phyloP scores from a whole-genome alignment of 1,140 invertebrate species.

The Drosophila serrata region DNA sequence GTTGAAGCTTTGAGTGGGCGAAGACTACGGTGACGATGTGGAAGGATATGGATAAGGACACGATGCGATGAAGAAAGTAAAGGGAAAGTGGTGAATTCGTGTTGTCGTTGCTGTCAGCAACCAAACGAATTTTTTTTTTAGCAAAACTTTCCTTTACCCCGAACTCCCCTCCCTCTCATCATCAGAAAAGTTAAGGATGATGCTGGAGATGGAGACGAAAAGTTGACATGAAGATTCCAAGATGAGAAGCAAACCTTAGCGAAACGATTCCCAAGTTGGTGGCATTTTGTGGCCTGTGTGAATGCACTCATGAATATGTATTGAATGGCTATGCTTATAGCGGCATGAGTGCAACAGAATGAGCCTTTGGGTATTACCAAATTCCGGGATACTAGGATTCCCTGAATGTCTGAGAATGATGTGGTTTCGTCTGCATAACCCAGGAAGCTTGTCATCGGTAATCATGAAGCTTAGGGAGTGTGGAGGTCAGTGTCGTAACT shows the following conservation, averaged over 20 bases:
- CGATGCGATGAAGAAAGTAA: slow-evolving; percentile 9
- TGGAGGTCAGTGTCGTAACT: not conserved
- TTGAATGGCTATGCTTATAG: slow-evolving; percentile 25
- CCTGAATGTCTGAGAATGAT: not conserved
- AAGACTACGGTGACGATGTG: slow-evolving; percentile 3
- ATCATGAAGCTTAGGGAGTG: not conserved
- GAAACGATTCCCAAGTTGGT: slow-evolving; percentile 32
- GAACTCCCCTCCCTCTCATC: not conserved
- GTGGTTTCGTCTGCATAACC: not conserved
- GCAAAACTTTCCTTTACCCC: slow-evolving; percentile 51
- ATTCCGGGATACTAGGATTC: not conserved
- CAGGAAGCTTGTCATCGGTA: slow-evolving; percentile 2
- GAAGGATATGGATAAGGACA: slow-evolving; percentile 23
- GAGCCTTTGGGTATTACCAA: slow-evolving; percentile 13
- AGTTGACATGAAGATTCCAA: slow-evolving; percentile 30
- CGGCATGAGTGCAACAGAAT: slow-evolving; percentile 30
- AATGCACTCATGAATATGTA: slow-evolving; percentile 57
- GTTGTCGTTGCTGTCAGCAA: slow-evolving; percentile 62
- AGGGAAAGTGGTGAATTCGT: slow-evolving; percentile 17
- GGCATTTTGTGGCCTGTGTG: slow-evolving; percentile 26
- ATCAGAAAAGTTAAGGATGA: not conserved
- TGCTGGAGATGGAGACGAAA: slow-evolving; percentile 2
- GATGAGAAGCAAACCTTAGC: slow-evolving; percentile 1
- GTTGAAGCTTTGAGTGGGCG: slow-evolving; percentile 54
- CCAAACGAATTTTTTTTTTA: slow-evolving; percentile 62